Conservation (phyloP, 2,888 invertebrate species). For the Leucoma salicis region DNA sequence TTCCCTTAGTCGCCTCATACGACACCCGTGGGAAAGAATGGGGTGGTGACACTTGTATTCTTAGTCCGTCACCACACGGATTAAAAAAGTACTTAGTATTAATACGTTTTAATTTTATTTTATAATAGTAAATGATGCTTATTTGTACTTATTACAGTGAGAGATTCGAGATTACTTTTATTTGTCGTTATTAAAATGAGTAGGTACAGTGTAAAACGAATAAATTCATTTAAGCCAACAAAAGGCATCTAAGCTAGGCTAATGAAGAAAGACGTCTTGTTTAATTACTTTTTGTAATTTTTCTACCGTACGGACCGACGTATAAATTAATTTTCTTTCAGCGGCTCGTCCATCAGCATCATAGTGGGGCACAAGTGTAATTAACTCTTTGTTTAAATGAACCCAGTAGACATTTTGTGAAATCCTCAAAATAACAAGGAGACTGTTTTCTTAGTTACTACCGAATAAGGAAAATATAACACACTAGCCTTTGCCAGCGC, state of each 20-base stretch:
- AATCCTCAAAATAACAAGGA: constrained; percentile 19
- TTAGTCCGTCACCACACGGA: too few species aligned
- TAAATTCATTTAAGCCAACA: constrained; percentile 68
- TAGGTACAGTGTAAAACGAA: constrained; percentile 44
- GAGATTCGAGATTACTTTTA: constrained; percentile 21
- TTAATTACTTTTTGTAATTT: constrained; percentile 78
- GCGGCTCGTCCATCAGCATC: constrained; percentile 52
- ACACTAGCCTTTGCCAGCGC: too few species aligned
- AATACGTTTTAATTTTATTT: too few species aligned
- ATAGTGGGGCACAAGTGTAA: constrained; percentile 57
- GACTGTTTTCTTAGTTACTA: too few species aligned
- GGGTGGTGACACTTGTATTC: too few species aligned
- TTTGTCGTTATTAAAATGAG: constrained; percentile 35
- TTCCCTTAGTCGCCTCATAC: too few species aligned
- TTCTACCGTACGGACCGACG: constrained; percentile 63
- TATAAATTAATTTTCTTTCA: constrained; percentile 72
- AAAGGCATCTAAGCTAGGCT: constrained; percentile 59
- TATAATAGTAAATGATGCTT: constrained; percentile 10
- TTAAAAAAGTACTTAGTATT: too few species aligned
- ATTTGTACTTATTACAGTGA: constrained; percentile 10
- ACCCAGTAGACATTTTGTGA: constrained; percentile 37
- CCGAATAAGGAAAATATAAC: too few species aligned
- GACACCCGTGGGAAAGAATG: too few species aligned
- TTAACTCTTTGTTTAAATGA: constrained; percentile 47
- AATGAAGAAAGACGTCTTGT: constrained; percentile 76